Conservation (phyloP, 2,113 vertebrate genomes). For the Saccopteryx bilineata region DNA sequence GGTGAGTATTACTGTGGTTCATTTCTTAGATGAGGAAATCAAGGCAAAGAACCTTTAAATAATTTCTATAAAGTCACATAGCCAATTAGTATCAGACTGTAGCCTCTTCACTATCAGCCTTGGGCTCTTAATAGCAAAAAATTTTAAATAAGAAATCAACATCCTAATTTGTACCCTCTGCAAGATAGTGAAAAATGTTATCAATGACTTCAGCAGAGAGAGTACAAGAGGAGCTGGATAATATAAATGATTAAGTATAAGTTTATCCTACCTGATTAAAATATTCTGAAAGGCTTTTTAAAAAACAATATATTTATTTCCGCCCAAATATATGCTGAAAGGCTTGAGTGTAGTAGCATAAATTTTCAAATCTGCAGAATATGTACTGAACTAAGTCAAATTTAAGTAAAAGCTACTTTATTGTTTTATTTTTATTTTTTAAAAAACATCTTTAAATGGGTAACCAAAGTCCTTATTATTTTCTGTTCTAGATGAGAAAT, state of each 20-base stretch:
- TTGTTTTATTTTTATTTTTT: constrained; percentile 3
- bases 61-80: constrained; percentile 66
- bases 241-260: constrained; percentile 14
- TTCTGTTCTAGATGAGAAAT: constrained; percentile 20
- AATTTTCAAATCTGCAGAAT: neutral
- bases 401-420: neutral
- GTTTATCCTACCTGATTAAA: neutral
- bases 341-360: neutral
- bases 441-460: neutral
- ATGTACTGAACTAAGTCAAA: neutral
- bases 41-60: constrained; percentile 70
- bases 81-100: constrained; percentile 72
- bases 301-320: neutral
- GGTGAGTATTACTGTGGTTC: constrained; percentile 21
- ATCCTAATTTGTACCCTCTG: constrained; percentile 67
- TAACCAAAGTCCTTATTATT: neutral
- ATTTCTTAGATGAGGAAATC: constrained; percentile 74
- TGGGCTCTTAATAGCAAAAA: constrained; percentile 64
- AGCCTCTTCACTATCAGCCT: constrained; percentile 74
- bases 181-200: constrained; percentile 58
- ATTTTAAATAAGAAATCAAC: constrained; percentile 72
- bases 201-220: constrained; percentile 59
- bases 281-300: neutral
- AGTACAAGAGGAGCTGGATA: neutral
- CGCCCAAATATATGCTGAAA: neutral